Evolutionary conservation across 2,888 invertebrate species (phyloP), one percentile per base, ranked within the genome.

Genomic region (Agrypnus murinus): DNA sequence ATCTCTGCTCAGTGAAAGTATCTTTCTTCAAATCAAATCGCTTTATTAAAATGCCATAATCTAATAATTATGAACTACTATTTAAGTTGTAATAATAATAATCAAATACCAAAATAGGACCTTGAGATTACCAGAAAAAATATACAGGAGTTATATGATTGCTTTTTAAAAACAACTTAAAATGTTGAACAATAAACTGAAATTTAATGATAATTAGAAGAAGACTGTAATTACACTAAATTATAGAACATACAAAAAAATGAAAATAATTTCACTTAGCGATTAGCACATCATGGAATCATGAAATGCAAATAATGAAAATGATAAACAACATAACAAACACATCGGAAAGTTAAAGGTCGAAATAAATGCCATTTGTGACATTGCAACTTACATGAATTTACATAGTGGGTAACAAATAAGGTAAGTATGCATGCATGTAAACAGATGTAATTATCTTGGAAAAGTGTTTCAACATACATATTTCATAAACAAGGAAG

Each of bases 301-400:
- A 12, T 40, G 43, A 43, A 43, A 43, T 43, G 43, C 15, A 43
- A 15, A 43, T 43, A 25, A 5, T 3, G n/a, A n/a, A n/a, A n/a
- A n/a, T n/a, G 43, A 43, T 43, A 43, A 43, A 15, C 1, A 43
- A 12, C 10, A 25, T 38, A 36, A 10, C 7, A 12, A 12, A 40
- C 40, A 8, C 43, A 43, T 43, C 14, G 43, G 12, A 12, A 38
- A 43, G 14, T 15, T 43, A 43, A 43, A 43, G 43, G 43, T 43
- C 43, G 14, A 15, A 43, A 15, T 14, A 43, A 43, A 43, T 14
- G 15, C 43, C n/a, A 15, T 12, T 12, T 43, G 15, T 43, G 43
- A 43, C 43, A 43, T 43, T 43, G 43, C 43, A 43, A 40, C 14
- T 40, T 2, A 12, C 12, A 40, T 6, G n/a, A 25, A 43, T 43